phyloP scores from a whole-genome alignment of 2,888 invertebrate species.

The Callimorpha dominula region DNA sequence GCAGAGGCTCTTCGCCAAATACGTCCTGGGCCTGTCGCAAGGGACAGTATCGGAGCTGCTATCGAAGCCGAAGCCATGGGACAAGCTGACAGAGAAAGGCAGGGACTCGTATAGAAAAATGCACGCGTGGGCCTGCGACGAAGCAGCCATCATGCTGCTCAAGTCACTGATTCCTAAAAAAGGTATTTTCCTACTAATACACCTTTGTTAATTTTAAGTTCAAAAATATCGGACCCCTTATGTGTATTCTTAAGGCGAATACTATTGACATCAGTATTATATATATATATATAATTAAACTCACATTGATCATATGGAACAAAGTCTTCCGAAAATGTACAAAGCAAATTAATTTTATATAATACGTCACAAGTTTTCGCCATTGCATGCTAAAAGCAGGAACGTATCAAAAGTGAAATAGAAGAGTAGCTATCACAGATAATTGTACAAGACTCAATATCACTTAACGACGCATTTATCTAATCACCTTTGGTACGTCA shows the following conservation, averaged over 20 bases:
- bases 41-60: conserved; percentile 99
- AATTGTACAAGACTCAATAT: conserved; percentile 21
- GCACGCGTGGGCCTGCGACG: conserved; percentile 99
- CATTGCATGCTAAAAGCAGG: conserved; percentile 22
- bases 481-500: conserved; percentile 51
- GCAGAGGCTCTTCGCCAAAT: conserved; percentile 99
- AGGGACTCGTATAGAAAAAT: conserved; percentile 99
- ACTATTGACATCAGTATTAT: conserved; percentile 21
- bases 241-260: conserved; percentile 28
- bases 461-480: conserved; percentile 33
- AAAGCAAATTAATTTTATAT: not conserved
- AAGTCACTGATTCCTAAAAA: conserved; percentile 99
- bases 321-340: not conserved
- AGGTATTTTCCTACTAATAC: conserved; percentile 87
- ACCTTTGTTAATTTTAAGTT: conserved; percentile 28
- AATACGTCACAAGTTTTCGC: conserved; percentile 35
- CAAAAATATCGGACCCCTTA: not conserved
- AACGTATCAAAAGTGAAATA: conserved; percentile 38
- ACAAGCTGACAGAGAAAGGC: conserved; percentile 99
- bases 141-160: conserved; percentile 97
- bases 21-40: conserved; percentile 98
- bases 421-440: conserved; percentile 4
- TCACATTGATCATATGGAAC: not conserved
- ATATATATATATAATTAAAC: not conserved
- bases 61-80: conserved; percentile 99